These are phyloP conservation scores for Crocuta crocuta DNA, from an alignment of 2,113 vertebrate genomes.

Conservation along the genomic window DNA sequence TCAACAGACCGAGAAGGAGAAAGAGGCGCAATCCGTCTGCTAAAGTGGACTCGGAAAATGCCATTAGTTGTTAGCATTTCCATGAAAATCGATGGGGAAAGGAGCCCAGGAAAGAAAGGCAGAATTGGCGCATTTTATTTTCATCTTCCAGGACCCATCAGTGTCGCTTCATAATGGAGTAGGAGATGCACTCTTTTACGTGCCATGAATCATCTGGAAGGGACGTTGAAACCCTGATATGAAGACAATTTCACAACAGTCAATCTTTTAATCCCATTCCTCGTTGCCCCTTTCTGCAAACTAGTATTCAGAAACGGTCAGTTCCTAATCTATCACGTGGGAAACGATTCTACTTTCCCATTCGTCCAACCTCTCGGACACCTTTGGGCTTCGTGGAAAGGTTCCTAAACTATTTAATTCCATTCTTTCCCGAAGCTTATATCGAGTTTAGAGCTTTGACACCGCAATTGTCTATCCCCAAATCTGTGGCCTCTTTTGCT, in stretches of 20 bases:
- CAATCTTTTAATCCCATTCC: neutral
- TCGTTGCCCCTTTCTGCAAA: conserved; percentile 21
- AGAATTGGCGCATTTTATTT: neutral
- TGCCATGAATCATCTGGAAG: neutral
- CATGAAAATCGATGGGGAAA: neutral
- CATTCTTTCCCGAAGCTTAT: neutral
- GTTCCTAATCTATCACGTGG: neutral
- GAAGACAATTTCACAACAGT: neutral
- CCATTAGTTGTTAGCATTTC: neutral
- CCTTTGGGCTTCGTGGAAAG: neutral
- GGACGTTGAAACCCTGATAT: neutral
- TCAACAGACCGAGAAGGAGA: neutral
- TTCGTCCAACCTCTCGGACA: neutral
- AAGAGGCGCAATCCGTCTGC: accelerated
- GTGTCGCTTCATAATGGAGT: neutral
- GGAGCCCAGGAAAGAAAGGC: neutral
- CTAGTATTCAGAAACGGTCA: neutral
- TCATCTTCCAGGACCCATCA: neutral
- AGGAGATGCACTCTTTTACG: neutral
- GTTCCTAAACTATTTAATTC: neutral
- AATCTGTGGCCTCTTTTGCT: neutral
- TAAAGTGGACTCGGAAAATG: neutral
- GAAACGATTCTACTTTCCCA: neutral
- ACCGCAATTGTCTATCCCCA: neutral
- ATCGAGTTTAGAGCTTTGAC: neutral